A percentile compares a stretch with the other conserved stretches of the same genome.
phyloP scores from a whole-genome alignment of 2,888 invertebrate species.

The Eupithecia pulchellata region DNA sequence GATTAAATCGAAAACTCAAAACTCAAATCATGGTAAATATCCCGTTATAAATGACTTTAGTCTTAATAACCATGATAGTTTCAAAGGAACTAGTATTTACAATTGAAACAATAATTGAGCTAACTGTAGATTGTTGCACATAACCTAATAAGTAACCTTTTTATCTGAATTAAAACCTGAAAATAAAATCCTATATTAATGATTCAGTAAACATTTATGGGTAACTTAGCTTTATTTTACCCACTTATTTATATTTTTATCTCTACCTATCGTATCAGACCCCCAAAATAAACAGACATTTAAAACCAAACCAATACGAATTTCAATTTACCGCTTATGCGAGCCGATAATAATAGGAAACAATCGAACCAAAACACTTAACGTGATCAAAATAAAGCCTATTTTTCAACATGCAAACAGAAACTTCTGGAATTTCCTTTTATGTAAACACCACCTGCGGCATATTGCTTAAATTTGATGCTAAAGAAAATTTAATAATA shows the following conservation, averaged over 20 bases:
- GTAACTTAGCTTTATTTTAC: background rate
- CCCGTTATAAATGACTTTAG: too few species aligned
- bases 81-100: too few species aligned
- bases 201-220: background rate
- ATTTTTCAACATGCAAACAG: slow-evolving; percentile 10
- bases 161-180: too few species aligned
- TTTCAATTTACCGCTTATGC: background rate
- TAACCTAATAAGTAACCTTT: too few species aligned
- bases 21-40: too few species aligned
- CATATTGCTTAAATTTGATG: slow-evolving; percentile 27
- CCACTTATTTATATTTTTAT: background rate
- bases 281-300: background rate
- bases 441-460: slow-evolving; percentile 13
- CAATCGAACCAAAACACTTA: background rate
- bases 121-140: too few species aligned
- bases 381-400: background rate
- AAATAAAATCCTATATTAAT: too few species aligned
- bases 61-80: too few species aligned
- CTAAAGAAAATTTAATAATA: slow-evolving; percentile 24
- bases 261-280: background rate
- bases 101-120: too few species aligned
- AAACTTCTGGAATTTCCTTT: slow-evolving; percentile 8
- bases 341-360: background rate
- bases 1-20: too few species aligned
- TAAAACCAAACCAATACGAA: background rate